Base-by-base conservation (phyloP, 2,888 invertebrate genomes). In the Stratiomys singularior region DNA sequence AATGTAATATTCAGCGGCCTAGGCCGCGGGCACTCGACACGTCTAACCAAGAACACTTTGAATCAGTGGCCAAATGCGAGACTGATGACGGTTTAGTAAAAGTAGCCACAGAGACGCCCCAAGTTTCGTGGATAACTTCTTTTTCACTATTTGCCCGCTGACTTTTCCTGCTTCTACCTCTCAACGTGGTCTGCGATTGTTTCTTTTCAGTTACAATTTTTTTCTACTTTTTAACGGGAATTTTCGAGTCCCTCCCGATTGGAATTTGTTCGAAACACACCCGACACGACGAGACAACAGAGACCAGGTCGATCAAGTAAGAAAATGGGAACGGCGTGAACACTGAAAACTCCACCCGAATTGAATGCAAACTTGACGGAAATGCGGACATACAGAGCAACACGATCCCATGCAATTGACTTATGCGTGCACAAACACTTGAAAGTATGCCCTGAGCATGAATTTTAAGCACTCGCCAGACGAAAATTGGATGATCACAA, bases 281-380 rank as follows among this genome's bases (percentile, higher is more conserved):
- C 23, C 23, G 58, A 9, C 37, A 52, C 52, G 52, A 52, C 58
- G 23, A 11, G 23, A 60, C 58, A 60, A 25, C 58, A 25, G 58
- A 37, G 37, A 37, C 37, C 37, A 37, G 37, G 9, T 9, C 37
- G 37, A 37, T 5, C 37, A 3, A 37, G 9, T 5, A 60, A 60
- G 58, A 23, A 60, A 18, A 60, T 23, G 58, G 25, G 58, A 60
- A n/a, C n/a, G n/a, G n/a, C n/a, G n/a, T n/a, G n/a, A n/a, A 21
- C 58, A 60, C 58, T 60, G 23, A 60, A 60, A 60, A 23, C 58
- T 60, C 58, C 58, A 25, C 58, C 58, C 58, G 58, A 60, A 60
- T 18, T 25, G 7, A 60, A 18, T 60, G 58, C 21, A 23, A 60
- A 60, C 7, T 18, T 11, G 18, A 60, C 18, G 21, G 11, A 60